Base-by-base conservation (phyloP, 2,888 invertebrate genomes). In the Drosophila kuntzei region DNA sequence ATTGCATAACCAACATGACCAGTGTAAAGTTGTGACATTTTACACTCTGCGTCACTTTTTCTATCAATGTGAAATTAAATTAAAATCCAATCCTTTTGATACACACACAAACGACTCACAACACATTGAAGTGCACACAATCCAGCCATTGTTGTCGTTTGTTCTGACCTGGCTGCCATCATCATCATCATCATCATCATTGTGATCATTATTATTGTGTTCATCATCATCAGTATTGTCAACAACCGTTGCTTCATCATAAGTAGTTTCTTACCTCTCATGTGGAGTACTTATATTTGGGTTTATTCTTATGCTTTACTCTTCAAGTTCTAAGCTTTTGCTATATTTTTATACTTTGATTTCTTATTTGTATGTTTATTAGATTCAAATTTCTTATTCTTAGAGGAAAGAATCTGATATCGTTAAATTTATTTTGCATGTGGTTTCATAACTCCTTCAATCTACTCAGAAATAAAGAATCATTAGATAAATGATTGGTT, bases 71-170 rank as follows among this genome's bases (percentile, higher is more conserved):
- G 55, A 80, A 83, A 80, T 88, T 84, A 89, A 87, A 87, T 87
- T 87, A 89, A 89, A 87, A 71, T 80, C 74, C 80, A 87, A 83
- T 83, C 67, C 88, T 72, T 80, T 68, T 55, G 61, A 58, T 37
- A 66, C 63, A 71, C 60, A 66, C 50, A 51, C 9, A 43, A 39
- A 32, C 25, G 29, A 47, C 18, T 32, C 18, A 29, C 12, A 47
- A 47, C 29, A 32, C 53, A 51, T 32, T 47, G 29, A 29, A 47
- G 39, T 16, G 37, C 22, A 51, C 54, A 57, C 22, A 57, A 37
- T 44, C 54, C 41, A 61, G 44, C 54, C 63, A 71, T 80, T 87
- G 62, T 80, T 60, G 69, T 64, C 54, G 14, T 29, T 44, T 55
- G 20, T 61, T 58, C 25, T 69, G 54, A 65, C 46, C 58, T 44